Evolutionary conservation across 30 jellyfish, hydroid and myxozoan genomes (phyloP), one percentile per base, ranked within the genome.

Genomic region (Chrysaora quinquecirrha): DNA sequence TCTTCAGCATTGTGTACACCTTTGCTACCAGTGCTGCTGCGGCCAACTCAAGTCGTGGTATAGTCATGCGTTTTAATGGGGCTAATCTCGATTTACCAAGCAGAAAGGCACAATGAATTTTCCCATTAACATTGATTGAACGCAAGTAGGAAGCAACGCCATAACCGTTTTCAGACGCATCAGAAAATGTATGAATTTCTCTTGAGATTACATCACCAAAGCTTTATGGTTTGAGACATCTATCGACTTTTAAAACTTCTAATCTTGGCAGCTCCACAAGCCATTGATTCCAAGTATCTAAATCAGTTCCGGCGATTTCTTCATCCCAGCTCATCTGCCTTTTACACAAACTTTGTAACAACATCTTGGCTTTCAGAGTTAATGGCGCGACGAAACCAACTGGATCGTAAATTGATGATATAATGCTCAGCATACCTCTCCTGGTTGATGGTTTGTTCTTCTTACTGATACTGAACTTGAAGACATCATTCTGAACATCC

Each of bases 1-100:
- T 38, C 54, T 38, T 38, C 54, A 38, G 54, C 54, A 38, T 38
- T 38, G 54, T 38, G 54, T 38, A 38, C 54, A 38, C 54, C 54
- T 38, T 38, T 38, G 54, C 54, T 38, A 14, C 54, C 54, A 38
- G 54, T 38, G 54, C 54, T 38, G 54, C 54, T 38, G 54, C 54
- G 54, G 54, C 54, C 54, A 38, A 38, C 54, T 38, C 54, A 38
- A 38, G 54, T 38, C 54, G 54, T 38, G 54, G 54, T 38, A 38
- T 38, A 3, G 54, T 38, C 54, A 38, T 38, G 54, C 54, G 14
- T 38, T 38, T 38, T 38, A 38, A 38, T 38, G 54, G 54, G 54
- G 54, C 54, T 38, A 38, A 38, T 38, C 54, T 38, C 54, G 54
- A 38, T 38, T 38, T 38, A 38, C 54, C 54, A 38, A 38, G 54